These are phyloP conservation scores for Hippocampus mohnikei DNA, from an alignment of 2,113 vertebrate genomes.

Conservation along the genomic window DNA sequence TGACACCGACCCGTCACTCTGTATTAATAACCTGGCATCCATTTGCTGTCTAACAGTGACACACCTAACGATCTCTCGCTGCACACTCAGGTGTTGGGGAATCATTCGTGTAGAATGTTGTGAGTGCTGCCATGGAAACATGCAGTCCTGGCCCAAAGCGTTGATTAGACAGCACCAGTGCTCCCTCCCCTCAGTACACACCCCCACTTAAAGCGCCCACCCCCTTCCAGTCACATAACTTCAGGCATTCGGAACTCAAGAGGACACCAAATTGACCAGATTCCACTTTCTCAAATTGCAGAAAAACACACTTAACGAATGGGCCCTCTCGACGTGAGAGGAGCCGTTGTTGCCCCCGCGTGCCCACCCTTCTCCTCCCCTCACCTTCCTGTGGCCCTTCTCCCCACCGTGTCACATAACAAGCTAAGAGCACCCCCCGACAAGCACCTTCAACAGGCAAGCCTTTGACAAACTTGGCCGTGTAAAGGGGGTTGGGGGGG, in stretches of 20 bases:
- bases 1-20: conserved; percentile 44
- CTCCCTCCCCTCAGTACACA: conserved; percentile 6
- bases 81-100: not conserved
- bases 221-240: conserved; percentile 24
- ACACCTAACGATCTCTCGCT: not conserved
- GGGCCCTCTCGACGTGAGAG: conserved; percentile 57
- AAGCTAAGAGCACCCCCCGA: conserved; percentile 49
- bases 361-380: conserved; percentile 38
- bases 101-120: not conserved
- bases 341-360: conserved; percentile 54
- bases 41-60: conserved; percentile 16
- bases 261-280: conserved; percentile 66
- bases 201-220: conserved; percentile 8
- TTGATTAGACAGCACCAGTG: conserved; percentile 58
- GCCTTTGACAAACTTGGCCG: conserved; percentile 46
- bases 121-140: conserved; percentile 65
- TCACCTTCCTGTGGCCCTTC: conserved; percentile 53
- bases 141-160: conserved; percentile 81
- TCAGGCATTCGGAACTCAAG: conserved; percentile 57
- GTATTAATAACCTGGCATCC: conserved; percentile 49
- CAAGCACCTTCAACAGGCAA: conserved; percentile 42
- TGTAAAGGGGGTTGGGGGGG: not conserved
- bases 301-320: conserved; percentile 67
- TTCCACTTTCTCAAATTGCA: conserved; percentile 69
- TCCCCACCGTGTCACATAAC: conserved; percentile 57